phyloP scores from a whole-genome alignment of 2,113 vertebrate species.

The Nerophis ophidion region DNA sequence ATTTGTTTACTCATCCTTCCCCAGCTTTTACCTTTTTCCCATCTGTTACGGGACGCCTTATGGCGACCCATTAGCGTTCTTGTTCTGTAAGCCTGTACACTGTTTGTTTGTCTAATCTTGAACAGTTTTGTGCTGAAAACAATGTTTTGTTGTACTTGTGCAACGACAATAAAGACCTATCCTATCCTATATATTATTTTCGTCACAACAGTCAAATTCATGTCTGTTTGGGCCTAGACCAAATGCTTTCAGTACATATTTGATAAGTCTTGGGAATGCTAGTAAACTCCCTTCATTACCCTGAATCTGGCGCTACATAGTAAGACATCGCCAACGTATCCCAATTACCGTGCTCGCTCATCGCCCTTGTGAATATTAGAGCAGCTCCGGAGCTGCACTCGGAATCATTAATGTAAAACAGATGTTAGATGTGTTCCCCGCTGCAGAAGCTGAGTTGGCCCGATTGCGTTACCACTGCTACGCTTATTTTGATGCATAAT shows the following conservation, averaged over 20 bases:
- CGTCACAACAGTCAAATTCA: background rate
- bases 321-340: conserved; percentile 47
- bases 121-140: too few species aligned
- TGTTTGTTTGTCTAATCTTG: too few species aligned
- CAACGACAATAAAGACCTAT: too few species aligned
- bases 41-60: too few species aligned
- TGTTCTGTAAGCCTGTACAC: too few species aligned
- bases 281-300: background rate
- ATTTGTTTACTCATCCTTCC: too few species aligned
- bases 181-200: too few species aligned
- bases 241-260: conserved; percentile 15
- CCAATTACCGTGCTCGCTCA: conserved; percentile 38
- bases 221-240: background rate
- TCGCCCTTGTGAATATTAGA: conserved; percentile 56
- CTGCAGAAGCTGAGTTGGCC: conserved; percentile 13
- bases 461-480: conserved; percentile 24
- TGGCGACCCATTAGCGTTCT: too few species aligned
- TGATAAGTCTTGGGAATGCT: conserved; percentile 9
- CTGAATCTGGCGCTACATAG: conserved; percentile 6
- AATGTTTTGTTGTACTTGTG: too few species aligned
- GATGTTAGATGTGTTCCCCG: conserved; percentile 56
- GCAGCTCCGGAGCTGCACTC: conserved; percentile 38
- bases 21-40: too few species aligned
- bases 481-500: conserved; percentile 49
- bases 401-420: conserved; percentile 61